Conservation (phyloP, 2,113 vertebrate genomes). For the Oenanthe melanoleuca region DNA sequence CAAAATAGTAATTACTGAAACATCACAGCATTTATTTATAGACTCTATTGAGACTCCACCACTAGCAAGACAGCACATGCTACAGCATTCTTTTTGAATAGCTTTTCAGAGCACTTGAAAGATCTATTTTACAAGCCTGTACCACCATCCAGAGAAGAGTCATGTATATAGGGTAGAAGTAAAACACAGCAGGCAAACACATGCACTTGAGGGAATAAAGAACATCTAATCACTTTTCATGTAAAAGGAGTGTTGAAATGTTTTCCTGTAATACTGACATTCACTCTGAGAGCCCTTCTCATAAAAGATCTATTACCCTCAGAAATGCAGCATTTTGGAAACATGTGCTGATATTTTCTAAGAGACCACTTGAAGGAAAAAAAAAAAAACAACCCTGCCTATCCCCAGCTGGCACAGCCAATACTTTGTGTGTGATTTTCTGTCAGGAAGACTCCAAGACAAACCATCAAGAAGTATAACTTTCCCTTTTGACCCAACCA, state of each 20-base stretch:
- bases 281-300: not conserved
- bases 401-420: not conserved
- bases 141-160: not conserved
- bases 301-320: not conserved
- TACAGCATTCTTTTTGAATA: not conserved
- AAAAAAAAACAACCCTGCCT: not conserved
- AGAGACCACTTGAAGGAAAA: not conserved
- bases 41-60: not conserved
- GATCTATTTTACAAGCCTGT: not conserved
- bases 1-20: slow-evolving; percentile 3
- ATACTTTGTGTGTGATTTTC: not conserved
- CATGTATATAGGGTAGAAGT: not conserved
- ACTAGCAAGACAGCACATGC: not conserved
- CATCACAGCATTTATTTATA: slow-evolving; percentile 32
- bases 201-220: not conserved
- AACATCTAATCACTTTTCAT: not conserved
- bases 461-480: not conserved
- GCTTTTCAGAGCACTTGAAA: not conserved
- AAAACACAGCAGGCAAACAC: not conserved
- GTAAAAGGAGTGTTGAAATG: not conserved
- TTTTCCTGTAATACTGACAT: not conserved
- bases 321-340: not conserved
- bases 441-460: not conserved
- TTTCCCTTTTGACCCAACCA: not conserved
- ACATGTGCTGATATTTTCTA: not conserved